Evolutionary conservation across 2,113 vertebrate species (phyloP).

Genomic region (Aviceda subcristata): DNA sequence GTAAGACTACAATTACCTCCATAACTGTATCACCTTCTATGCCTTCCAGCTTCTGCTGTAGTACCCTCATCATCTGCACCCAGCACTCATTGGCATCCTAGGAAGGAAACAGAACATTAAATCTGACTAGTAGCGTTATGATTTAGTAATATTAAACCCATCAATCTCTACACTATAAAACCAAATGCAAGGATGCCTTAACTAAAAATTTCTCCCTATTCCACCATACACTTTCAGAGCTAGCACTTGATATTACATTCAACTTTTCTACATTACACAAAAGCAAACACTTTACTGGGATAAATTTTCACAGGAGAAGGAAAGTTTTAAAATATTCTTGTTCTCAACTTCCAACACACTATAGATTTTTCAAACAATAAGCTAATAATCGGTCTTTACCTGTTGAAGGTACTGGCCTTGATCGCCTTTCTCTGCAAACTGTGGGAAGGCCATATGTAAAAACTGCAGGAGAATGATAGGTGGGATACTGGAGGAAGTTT

Average conservation of each 20-base stretch:
- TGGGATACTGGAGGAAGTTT: constrained; percentile 97
- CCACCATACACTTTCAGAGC: background rate
- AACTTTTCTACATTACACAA: background rate
- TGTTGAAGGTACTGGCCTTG: constrained; percentile 99
- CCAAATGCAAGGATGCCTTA: background rate
- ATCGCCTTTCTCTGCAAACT: constrained; percentile 98
- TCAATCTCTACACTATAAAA: background rate
- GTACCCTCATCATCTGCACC: constrained; percentile 95
- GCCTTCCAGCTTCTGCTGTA: constrained; percentile 95
- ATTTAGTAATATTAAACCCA: background rate
- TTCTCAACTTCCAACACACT: background rate
- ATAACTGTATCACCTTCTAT: constrained; percentile 85
- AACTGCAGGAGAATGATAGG: constrained; percentile 98
- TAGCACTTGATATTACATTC: background rate
- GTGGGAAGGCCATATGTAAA: constrained; percentile 98
- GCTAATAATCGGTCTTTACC: constrained; percentile 68
- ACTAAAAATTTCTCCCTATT: background rate
- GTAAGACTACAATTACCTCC: constrained; percentile 79
- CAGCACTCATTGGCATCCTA: constrained; percentile 99
- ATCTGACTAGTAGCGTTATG: background rate
- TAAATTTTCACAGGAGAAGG: background rate
- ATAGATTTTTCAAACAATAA: background rate
- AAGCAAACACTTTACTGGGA: background rate
- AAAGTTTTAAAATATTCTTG: background rate
- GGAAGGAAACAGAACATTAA: background rate